Evolutionary conservation across 2,113 vertebrate genomes (phyloP), one percentile per base, ranked within the genome.

Genomic region (Mirza zaza): DNA sequence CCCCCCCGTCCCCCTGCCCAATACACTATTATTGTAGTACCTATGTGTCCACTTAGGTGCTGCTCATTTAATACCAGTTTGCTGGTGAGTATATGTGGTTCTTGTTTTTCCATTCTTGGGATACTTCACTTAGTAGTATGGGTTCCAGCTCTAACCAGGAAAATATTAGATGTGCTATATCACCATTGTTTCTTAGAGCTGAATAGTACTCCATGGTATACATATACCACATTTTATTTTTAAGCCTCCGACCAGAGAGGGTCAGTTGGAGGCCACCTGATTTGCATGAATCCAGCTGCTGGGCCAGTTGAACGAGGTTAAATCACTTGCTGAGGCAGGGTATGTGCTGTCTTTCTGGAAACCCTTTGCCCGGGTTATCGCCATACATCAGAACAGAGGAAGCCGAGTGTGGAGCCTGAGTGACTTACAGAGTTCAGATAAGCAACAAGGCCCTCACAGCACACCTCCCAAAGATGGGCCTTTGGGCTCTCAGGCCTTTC

Each of bases 331-430:
- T 70, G 87, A 90, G 70, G 83, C 90, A 80, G 92, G 79, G 94
- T 92, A 21, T n/a, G 63, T 77, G 23, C 76, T 88, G 9, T 76
- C 67, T 93, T 97, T 93, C 39, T 97, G 86, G 94, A 98, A 98
- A 92, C 59, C 36, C 85, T 95, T 98, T 92, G 92, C 79, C 95
- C 92, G 32, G 50, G 55, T 97, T 98, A 96, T 97, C 96, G 68
- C 75, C 81, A 52, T 71, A 48, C 89, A 97, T 97, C 97, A 94
- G 90, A 97, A 71, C 87, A 89, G 94, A 98, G 86, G 97, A 89
- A 95, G 57, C 91, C 11, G 13, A 79, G 84, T 45, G 18, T 59
- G 11, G 95, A 96, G 39, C 50, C 84, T 83, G 75, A 92, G 36
- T 90, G 81, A 97, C 96, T 39, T 15, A 4, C 32, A 61, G 92